Conservation (phyloP, 1,140 invertebrate genomes). For the Lucilia sericata region DNA sequence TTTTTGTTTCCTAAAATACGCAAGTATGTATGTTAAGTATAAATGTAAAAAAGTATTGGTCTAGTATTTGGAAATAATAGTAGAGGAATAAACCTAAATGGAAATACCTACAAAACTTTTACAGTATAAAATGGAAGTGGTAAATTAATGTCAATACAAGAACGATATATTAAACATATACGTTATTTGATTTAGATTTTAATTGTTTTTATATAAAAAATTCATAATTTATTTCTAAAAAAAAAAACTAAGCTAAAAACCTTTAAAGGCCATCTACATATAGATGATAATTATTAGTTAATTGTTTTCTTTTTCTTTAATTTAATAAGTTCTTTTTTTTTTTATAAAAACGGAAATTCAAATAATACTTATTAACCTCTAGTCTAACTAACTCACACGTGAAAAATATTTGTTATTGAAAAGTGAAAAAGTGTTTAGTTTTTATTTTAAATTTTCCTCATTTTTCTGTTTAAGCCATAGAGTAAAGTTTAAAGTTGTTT, state of each 20-base stretch:
- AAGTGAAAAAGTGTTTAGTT: neutral
- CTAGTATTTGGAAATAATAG: neutral
- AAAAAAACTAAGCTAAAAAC: neutral
- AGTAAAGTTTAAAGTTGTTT: neutral
- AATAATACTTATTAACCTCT: neutral
- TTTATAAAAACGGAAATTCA: neutral
- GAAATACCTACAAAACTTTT: too few relatives aligned
- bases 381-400: constrained; percentile 21
- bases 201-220: neutral
- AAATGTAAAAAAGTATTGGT: neutral
- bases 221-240: neutral
- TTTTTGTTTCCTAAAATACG: neutral
- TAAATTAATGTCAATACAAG: neutral
- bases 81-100: neutral
- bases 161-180: constrained; percentile 44
- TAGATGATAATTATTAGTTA: constrained; percentile 31
- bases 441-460: neutral
- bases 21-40: too few relatives aligned
- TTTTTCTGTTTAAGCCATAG: neutral
- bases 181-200: constrained; percentile 11
- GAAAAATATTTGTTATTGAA: neutral
- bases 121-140: too few relatives aligned
- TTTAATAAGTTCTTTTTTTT: neutral
- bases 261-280: constrained; percentile 38
- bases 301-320: constrained; percentile 22